Percentiles rank a stretch among this genome's conserved stretches.
These are phyloP conservation scores for Rhabdomys pumilio DNA, from an alignment of 2,797 vertebrate genomes.

Conservation along the genomic window DNA sequence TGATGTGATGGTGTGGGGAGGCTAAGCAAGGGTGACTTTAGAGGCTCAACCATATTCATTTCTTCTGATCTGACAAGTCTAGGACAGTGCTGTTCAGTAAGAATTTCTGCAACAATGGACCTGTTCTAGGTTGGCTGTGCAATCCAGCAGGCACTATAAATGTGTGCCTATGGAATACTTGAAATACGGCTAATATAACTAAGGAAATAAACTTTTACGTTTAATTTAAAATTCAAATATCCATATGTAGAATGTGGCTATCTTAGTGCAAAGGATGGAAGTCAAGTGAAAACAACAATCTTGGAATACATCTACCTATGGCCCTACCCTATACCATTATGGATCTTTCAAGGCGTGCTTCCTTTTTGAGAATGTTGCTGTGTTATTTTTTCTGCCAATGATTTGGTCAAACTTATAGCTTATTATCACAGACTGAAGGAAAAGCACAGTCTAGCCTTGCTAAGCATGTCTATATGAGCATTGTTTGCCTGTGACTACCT, in stretches of 20 bases:
- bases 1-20: background rate
- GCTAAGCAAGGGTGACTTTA: background rate
- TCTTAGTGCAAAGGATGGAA: background rate
- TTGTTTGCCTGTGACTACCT: background rate
- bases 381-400: background rate
- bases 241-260: background rate
- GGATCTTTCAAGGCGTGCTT: background rate
- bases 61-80: background rate
- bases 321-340: background rate
- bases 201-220: background rate
- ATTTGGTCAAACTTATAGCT: slow-evolving; percentile 8
- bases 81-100: background rate
- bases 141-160: background rate
- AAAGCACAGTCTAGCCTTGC: background rate
- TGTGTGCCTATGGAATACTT: background rate
- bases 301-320: background rate
- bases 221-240: slow-evolving; percentile 20
- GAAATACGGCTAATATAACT: background rate
- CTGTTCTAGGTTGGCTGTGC: background rate
- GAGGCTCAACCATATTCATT: background rate
- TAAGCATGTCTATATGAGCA: background rate
- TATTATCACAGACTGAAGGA: background rate
- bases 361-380: slow-evolving; percentile 45
- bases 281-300: background rate
- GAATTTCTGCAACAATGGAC: background rate